These are phyloP conservation scores for Neogale vison DNA, from an alignment of 2,113 vertebrate species.

Conservation along the genomic window DNA sequence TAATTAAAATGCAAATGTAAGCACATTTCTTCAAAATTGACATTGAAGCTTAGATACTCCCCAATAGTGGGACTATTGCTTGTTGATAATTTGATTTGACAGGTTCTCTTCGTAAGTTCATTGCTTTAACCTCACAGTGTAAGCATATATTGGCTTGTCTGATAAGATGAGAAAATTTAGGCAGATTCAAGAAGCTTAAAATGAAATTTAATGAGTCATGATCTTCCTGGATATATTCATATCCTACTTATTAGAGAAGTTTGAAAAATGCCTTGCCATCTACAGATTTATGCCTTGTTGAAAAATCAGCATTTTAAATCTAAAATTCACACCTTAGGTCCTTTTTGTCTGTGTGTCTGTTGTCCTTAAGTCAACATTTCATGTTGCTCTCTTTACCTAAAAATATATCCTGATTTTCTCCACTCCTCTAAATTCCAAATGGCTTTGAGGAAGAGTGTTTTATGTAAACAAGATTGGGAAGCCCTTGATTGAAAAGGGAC, in stretches of 20 bases:
- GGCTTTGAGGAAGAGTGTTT: conserved; percentile 44
- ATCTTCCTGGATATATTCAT: conserved; percentile 8
- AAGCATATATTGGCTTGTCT: conserved; percentile 50
- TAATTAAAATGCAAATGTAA: conserved; percentile 70
- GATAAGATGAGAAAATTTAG: conserved; percentile 51
- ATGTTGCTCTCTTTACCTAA: neutral
- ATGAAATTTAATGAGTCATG: conserved; percentile 56
- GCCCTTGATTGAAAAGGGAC: conserved; percentile 48
- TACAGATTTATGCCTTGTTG: neutral
- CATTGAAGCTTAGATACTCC: neutral
- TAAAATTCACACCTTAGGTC: neutral
- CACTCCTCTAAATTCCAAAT: neutral
- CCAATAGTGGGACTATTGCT: neutral
- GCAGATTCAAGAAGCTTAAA: conserved; percentile 49
- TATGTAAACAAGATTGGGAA: conserved; percentile 40
- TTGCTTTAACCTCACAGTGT: conserved; percentile 54
- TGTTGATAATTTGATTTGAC: conserved; percentile 69
- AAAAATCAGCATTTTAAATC: conserved; percentile 20
- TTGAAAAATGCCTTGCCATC: neutral
- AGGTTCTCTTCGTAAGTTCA: conserved; percentile 57
- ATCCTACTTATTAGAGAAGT: conserved; percentile 34
- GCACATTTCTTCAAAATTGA: conserved; percentile 40
- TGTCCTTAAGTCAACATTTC: neutral
- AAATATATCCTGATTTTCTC: neutral
- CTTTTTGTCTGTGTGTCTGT: neutral